These are phyloP conservation scores for Eupsilia transversa DNA, from an alignment of 2,888 invertebrate species.

Conservation along the genomic window DNA sequence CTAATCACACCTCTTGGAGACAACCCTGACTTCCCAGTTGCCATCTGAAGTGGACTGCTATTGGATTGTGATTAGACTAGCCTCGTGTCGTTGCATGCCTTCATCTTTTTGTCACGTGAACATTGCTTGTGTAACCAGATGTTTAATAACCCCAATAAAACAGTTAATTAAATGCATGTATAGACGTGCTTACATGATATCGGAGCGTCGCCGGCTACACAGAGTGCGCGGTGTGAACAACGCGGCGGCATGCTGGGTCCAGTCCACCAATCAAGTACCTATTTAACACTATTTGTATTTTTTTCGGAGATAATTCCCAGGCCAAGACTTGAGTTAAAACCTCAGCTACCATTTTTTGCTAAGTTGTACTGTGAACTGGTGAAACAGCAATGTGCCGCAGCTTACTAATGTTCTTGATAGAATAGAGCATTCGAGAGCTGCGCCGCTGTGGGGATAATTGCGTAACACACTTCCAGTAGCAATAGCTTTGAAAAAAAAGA, in stretches of 20 bases:
- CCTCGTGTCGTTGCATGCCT: background rate
- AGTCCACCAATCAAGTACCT: background rate
- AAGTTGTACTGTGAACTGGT: background rate
- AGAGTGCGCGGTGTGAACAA: background rate
- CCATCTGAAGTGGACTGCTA: background rate
- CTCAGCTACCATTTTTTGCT: background rate
- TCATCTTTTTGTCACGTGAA: slow-evolving; percentile 15
- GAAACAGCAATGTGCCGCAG: background rate
- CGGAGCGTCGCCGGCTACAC: background rate
- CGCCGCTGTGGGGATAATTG: no score
- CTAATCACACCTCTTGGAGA: background rate
- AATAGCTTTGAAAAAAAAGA: background rate
- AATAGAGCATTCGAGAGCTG: background rate
- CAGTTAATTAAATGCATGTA: slow-evolving; percentile 26
- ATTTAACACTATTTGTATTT: background rate
- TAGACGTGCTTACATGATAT: background rate
- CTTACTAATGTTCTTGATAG: background rate
- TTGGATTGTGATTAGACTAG: background rate
- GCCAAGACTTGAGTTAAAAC: background rate
- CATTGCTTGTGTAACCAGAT: background rate
- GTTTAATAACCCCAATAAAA: slow-evolving; percentile 36
- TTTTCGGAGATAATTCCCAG: background rate
- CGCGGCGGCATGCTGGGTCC: background rate
- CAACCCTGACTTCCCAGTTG: background rate
- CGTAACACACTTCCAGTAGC: no score